Evolutionary conservation across 2,888 invertebrate species (phyloP), one percentile per base, ranked within the genome.

Genomic region (Desoria tigrina): DNA sequence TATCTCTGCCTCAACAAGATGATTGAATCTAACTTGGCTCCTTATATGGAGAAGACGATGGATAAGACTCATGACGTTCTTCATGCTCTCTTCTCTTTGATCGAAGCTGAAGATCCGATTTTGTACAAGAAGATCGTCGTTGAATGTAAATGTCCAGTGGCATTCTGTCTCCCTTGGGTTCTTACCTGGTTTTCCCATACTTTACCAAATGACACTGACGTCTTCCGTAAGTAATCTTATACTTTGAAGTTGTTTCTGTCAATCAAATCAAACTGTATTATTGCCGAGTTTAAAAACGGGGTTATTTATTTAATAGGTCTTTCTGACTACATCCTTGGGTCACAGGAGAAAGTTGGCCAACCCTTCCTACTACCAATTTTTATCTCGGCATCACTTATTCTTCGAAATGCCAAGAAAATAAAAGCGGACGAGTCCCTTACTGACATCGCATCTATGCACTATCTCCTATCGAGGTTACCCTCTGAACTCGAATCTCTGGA

Each of bases 121-220:
- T 49, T 75, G 21, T 75, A 61, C 58, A 61, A 72, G 24, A 74
- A 75, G 67, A 75, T 75, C 58, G 74, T 66, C 7, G 50, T 73
- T 26, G 74, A 74, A 11, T 63, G 64, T 16, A 69, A 73, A 59
- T 75, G 74, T 56, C 75, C 75, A 9, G 69, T 70, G 51, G 75
- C 71, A 7, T 74, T 75, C 59, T 72, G 69, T 37, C 55, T 75
- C 1, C 70, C 75, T 6, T 75, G 75, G 75, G 74, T 75, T 18
- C 68, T 75, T 2, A 75, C 75, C 11, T 75, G 75, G 75, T 75
- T 74, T 56, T 71, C 74, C n/a, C 75, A 75, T 37, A 75, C 74
- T 0, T 58, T 75, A 26, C 74, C 75, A 0, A 68, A 70, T 50
- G 75, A 75, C 58, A 73, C 71, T 2, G 75, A 75, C 49, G 62